A percentile compares a stretch with the other conserved stretches of the same genome.
Evolutionary conservation across 2,888 invertebrate species (phyloP).

Genomic region (Alloplasta piceator): DNA sequence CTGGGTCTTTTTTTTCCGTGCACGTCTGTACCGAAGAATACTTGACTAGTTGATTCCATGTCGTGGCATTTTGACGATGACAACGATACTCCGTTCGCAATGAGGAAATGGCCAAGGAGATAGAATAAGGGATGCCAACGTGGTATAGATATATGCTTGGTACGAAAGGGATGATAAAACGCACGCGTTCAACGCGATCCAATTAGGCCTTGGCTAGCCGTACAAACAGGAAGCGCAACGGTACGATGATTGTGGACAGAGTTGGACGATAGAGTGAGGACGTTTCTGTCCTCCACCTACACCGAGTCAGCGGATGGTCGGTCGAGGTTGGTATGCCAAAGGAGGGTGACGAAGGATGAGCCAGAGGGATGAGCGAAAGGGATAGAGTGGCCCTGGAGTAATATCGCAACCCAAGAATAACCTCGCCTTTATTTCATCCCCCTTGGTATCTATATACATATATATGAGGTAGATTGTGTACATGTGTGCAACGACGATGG

Average conservation of each 20-base stretch:
- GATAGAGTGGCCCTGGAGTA: constrained; percentile 56
- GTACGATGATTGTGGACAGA: constrained; percentile 60
- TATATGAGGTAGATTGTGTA: constrained; percentile 5
- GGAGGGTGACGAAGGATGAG: constrained; percentile 31
- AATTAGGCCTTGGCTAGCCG: constrained; percentile 57
- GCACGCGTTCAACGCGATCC: constrained; percentile 61
- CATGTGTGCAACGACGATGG: constrained; percentile 5
- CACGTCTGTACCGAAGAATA: constrained; percentile 15
- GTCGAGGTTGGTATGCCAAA: constrained; percentile 16
- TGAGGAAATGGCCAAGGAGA: constrained; percentile 1
- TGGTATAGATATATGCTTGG: too few species aligned
- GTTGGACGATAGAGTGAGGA: constrained; percentile 1
- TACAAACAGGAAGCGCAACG: constrained; percentile 62
- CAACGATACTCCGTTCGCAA: constrained; percentile 18
- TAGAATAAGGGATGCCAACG: neutral
- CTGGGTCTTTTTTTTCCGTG: too few species aligned
- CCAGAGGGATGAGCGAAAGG: constrained; percentile 46
- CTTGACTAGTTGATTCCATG: constrained; percentile 28
- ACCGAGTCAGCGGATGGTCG: constrained; percentile 3
- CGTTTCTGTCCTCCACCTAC: neutral
- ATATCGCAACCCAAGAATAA: constrained; percentile 70
- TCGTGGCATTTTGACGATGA: constrained; percentile 20
- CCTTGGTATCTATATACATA: neutral
- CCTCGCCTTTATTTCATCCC: constrained; percentile 75
- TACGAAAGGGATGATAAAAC: constrained; percentile 59